Base-by-base conservation (phyloP, 2,888 invertebrate species). In the Teleiodes luculella region DNA sequence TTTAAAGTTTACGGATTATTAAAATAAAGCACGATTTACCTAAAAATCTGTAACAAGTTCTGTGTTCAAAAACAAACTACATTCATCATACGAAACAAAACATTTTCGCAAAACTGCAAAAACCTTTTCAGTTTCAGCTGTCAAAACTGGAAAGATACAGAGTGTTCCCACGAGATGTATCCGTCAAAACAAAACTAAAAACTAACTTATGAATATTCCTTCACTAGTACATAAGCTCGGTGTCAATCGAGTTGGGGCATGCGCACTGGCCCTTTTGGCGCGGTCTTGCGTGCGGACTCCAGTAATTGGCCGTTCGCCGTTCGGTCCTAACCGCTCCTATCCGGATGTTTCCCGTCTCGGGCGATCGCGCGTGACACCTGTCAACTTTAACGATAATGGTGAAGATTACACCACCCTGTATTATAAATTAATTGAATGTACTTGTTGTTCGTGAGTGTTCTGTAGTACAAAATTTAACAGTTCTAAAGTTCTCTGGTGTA, bases 291-390 rank as follows among this genome's bases (percentile, higher is more conserved):
- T 75, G 74, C 70, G 63, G 71, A 70, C 74, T 68, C 78, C 72
- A 87, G 88, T 87, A 84, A 86, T 86, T 85, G 86, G 86, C 85
- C 81, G 79, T 58, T 64, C 74, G 76, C 72, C 75, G 78, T 66
- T 69, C 68, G 67, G 72, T 65, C 53, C 55, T 61, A 63, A 72
- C 77, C 68, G 62, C 62, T 63, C 62, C 48, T 31, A 41, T 56
- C 62, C 66, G 63, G 64, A 63, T 64, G 51, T 18, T 52, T 13
- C 49, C 55, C 57, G 55, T 61, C 62, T 55, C 59, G 51, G 18
- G 45, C 14, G 37, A 51, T 56, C 62, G 63, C 65, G 63, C 59
- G 65, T 68, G 65, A 59, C 62, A 68, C 62, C 63, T 69, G 67
- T 70, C 65, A 66, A 57, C 58, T 55, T 39, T 56, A 57, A 55